Conservation (phyloP, 2,888 invertebrate species). For the Operophtera brumata region DNA sequence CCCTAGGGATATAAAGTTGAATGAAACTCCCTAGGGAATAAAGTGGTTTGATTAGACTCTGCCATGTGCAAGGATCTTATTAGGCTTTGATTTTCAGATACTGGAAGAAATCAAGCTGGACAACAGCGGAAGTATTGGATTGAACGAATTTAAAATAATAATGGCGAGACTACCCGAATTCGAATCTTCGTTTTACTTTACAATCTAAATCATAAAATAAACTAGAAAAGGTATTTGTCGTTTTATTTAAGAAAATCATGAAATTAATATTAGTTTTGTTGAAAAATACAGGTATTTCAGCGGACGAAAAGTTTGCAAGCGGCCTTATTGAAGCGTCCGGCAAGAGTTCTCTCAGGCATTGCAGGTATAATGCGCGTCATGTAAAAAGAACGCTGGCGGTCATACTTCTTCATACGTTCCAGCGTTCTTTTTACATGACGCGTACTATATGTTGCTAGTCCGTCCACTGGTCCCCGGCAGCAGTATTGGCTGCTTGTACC, state of each 20-base stretch:
- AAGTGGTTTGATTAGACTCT: no score
- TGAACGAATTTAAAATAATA: constrained; percentile 82
- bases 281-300: constrained; percentile 26
- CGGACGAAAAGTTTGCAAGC: constrained; percentile 78
- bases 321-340: constrained; percentile 77
- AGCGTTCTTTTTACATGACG: no score
- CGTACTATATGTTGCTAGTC: constrained; percentile 64
- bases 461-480: constrained; percentile 76
- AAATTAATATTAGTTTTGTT: no score
- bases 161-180: constrained; percentile 83
- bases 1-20: no score
- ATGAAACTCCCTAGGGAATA: no score
- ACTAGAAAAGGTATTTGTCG: not conserved
- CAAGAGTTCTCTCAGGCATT: constrained; percentile 80
- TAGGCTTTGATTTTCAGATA: constrained; percentile 76
- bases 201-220: constrained; percentile 50
- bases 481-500: constrained; percentile 81
- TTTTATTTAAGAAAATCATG: constrained; percentile 2
- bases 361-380: no score
- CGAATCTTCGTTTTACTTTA: constrained; percentile 80
- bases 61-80: no score
- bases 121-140: constrained; percentile 78
- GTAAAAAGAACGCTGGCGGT: no score
- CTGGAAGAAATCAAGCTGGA: constrained; percentile 82
- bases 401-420: no score